Conservation (phyloP, 2,888 invertebrate genomes). For the Panopea generosa region DNA sequence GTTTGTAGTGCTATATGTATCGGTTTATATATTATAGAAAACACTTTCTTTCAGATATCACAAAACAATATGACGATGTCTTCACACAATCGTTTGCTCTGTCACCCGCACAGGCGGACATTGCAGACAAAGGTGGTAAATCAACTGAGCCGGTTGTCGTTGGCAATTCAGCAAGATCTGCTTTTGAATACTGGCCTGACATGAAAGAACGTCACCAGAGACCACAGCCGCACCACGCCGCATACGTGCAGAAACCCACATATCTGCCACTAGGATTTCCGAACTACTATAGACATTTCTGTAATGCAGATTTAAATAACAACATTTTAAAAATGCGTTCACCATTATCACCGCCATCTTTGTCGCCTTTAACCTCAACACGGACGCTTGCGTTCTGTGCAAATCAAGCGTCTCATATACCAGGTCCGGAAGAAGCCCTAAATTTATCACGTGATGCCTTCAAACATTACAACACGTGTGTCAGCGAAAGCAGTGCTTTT, state of each 20-base stretch:
- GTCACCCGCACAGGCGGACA: slow-evolving; percentile 30
- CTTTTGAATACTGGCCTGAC: slow-evolving; percentile 43
- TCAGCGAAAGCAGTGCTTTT: no score
- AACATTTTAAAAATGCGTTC: neutral
- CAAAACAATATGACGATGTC: no score
- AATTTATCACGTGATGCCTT: no score
- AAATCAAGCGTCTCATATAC: no score
- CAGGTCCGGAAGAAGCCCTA: no score
- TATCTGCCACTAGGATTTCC: slow-evolving; percentile 8
- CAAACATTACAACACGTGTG: no score
- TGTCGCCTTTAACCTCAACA: slow-evolving; percentile 1
- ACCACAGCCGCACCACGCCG: slow-evolving; percentile 12
- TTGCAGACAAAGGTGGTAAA: slow-evolving; percentile 17
- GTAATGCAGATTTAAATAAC: slow-evolving; percentile 3
- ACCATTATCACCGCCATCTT: slow-evolving; percentile 21
- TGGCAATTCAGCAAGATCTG: slow-evolving; percentile 13
- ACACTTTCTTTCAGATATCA: no score
- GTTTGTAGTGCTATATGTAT: no score
- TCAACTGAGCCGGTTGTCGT: slow-evolving; percentile 8
- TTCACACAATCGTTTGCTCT: neutral
- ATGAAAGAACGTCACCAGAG: slow-evolving; percentile 30
- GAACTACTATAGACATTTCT: slow-evolving; percentile 6
- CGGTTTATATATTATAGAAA: no score
- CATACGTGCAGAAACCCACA: slow-evolving; percentile 17
- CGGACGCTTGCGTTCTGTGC: neutral